These are phyloP conservation scores for Psylliodes chrysocephalus DNA, from an alignment of 2,888 invertebrate genomes.

Conservation along the genomic window DNA sequence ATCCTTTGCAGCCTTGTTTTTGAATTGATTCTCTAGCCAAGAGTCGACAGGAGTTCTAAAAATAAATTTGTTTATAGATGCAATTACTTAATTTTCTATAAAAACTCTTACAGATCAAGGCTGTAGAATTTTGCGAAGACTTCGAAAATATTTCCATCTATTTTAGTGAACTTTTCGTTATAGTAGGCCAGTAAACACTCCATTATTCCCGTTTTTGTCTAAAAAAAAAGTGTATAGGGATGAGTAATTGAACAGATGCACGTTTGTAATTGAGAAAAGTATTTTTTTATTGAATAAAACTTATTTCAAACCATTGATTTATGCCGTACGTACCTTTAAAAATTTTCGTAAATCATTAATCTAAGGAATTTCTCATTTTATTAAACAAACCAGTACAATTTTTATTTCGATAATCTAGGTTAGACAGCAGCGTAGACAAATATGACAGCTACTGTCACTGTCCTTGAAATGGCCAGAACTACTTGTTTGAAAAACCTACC, in stretches of 20 bases:
- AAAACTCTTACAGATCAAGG: conserved; percentile 52
- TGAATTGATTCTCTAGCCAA: conserved; percentile 59
- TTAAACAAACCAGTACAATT: conserved; percentile 28
- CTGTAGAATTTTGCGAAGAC: conserved; percentile 54
- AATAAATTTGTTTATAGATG: conserved; percentile 36
- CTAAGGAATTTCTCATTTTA: conserved; percentile 45
- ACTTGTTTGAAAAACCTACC: not conserved
- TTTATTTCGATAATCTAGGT: conserved; percentile 35
- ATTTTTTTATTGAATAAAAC: not conserved
- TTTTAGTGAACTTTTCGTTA: conserved; percentile 53
- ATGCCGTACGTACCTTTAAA: conserved; percentile 14
- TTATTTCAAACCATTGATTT: not conserved
- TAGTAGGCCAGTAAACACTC: conserved; percentile 55
- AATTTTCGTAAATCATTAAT: conserved; percentile 10
- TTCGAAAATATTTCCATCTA: conserved; percentile 56
- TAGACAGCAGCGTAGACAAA: conserved; percentile 33
- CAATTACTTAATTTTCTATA: conserved; percentile 4
- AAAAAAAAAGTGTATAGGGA: conserved; percentile 16
- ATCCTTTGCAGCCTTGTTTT: conserved; percentile 57
- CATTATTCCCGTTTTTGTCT: conserved; percentile 44
- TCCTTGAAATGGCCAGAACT: conserved; percentile 11
- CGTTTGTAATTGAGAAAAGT: not conserved
- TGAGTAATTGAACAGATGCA: conserved; percentile 9
- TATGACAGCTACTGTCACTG: conserved; percentile 29
- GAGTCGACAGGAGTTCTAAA: conserved; percentile 56